Percentiles rank a stretch among this genome's conserved stretches.
Conservation (phyloP, 2,797 vertebrate genomes). For the Cynopterus sphinx region DNA sequence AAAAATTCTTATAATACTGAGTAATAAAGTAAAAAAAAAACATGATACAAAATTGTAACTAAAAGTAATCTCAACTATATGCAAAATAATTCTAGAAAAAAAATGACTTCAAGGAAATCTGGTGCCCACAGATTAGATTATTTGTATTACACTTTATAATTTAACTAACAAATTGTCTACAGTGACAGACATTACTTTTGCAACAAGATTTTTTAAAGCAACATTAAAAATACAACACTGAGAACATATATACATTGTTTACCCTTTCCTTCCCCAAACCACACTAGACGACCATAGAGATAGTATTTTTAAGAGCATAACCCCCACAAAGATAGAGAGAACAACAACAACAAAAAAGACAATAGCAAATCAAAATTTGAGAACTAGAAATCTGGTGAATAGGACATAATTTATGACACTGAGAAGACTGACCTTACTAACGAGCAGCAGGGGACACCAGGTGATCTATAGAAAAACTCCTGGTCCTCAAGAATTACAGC, state of each 20-base stretch:
- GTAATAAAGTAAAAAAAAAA: constrained; percentile 45
- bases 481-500: neutral
- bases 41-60: constrained; percentile 7
- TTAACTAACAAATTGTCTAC: constrained; percentile 50
- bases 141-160: constrained; percentile 56
- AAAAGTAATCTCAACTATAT: constrained; percentile 31
- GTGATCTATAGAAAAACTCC: neutral
- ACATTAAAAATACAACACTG: constrained; percentile 5
- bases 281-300: neutral
- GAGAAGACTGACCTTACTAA: neutral
- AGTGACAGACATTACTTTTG: constrained; percentile 20
- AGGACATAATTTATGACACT: neutral
- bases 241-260: neutral
- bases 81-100: constrained; percentile 25
- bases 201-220: neutral
- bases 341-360: neutral
- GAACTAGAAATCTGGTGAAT: neutral
- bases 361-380: neutral
- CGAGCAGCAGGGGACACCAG: neutral
- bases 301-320: neutral
- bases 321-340: neutral
- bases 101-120: constrained; percentile 35
- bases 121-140: constrained; percentile 21
- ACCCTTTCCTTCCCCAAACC: neutral
- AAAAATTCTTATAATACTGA: constrained; percentile 16